Base-by-base conservation (phyloP, 2,797 vertebrate genomes). In the Myripristis murdjan region DNA sequence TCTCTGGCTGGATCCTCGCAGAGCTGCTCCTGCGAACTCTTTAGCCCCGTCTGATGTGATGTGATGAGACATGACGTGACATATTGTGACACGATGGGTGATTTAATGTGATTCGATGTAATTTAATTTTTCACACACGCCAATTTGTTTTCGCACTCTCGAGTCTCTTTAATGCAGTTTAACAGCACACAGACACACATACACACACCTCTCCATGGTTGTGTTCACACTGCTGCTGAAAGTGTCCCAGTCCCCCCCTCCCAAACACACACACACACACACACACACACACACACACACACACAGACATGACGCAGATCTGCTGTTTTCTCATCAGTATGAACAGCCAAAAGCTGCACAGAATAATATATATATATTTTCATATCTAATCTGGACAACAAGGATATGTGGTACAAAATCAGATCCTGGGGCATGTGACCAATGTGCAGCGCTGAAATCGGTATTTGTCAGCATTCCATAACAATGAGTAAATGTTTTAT, bases 121-220 rank as follows among this genome's bases (percentile, higher is more conserved):
- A 64, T 48, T 56, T 66, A 20, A 55, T 9, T 33, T 82, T 26
- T 62, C 54, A 11, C 28, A 28, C 59, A 23, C 28, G 46, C 64
- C 26, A 54, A 54, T 47, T 82, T 49, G 49, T 64, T 77, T 67
- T 77, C 72, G 53, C 64, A 8, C 49, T 22, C 4, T 1, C n/a
- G 48, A 58, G 52, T 43, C 37, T 47, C 41, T 28, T 15, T 28
- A 15, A 72, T 72, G 23, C 28, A 55, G 44, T 71, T 65, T 28
- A 20, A 9, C 48, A 28, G 15, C 67, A 59, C 51, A 31, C 23
- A 12, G 26, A 67, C 37, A 6, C 1, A 3, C 24, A 18, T 15
- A n/a, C n/a, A n/a, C n/a, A n/a, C n/a, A n/a, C n/a, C n/a, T n/a
- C 26, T 11, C 23, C 54, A 18, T 24, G 59, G 4, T 51, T 15